These are phyloP conservation scores for Meandrina meandrites DNA, from an alignment of 92 coral and sea anemone species.

Conservation along the genomic window DNA sequence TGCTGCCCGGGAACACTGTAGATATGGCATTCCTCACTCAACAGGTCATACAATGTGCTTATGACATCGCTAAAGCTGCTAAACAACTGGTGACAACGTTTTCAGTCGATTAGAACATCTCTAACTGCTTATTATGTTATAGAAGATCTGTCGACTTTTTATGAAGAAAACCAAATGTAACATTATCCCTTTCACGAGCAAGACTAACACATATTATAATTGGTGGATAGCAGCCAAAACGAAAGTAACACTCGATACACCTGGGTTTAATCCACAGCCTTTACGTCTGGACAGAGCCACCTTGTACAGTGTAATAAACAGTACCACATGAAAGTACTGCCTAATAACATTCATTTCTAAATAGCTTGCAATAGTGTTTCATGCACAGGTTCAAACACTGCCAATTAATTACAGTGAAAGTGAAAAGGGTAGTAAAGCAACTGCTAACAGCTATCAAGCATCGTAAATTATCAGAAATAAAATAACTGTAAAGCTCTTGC, in stretches of 20 bases:
- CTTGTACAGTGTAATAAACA: not conserved
- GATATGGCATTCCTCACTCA: slow-evolving; percentile 98
- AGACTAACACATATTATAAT: too few species aligned
- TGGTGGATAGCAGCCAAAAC: not conserved
- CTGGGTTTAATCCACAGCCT: not conserved
- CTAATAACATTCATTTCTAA: not conserved
- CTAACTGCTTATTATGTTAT: not conserved
- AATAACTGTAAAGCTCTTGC: not conserved
- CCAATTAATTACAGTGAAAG: not conserved
- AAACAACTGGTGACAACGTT: slow-evolving; percentile 96
- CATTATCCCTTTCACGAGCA: not conserved
- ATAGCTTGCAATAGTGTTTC: not conserved
- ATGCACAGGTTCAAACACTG: not conserved
- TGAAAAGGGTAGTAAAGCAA: not conserved
- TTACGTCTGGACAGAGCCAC: not conserved
- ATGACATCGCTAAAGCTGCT: slow-evolving; percentile 98
- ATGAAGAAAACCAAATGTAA: not conserved
- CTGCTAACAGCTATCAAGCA: too few species aligned
- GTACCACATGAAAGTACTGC: not conserved
- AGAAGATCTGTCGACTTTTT: not conserved
- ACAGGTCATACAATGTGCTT: slow-evolving; percentile 99
- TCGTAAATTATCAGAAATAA: not conserved
- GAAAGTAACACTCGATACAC: not conserved
- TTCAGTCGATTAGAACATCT: slow-evolving; percentile 77
- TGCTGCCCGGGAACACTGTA: slow-evolving; percentile 96